Evolutionary conservation across 2,888 invertebrate genomes (phyloP).

Genomic region (Eupithecia inturbata): DNA sequence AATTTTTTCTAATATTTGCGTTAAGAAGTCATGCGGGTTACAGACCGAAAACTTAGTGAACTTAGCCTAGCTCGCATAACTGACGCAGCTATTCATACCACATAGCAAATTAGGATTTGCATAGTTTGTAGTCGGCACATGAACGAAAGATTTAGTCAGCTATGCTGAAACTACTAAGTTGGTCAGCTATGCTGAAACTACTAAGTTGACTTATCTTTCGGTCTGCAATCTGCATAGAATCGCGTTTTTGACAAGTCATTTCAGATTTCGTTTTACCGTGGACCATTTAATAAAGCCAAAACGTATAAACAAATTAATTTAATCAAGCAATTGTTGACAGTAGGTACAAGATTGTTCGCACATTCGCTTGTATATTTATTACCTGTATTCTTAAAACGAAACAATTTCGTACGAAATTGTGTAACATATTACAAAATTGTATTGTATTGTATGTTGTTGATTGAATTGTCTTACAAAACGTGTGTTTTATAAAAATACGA

Average conservation of each 20-base stretch:
- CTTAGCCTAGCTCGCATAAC: too few relatives aligned
- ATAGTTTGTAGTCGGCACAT: neutral
- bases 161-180: too few relatives aligned
- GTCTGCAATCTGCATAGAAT: neutral
- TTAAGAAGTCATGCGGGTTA: neutral
- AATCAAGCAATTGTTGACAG: neutral
- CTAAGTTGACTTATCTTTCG: neutral
- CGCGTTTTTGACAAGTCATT: neutral
- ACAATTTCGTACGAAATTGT: neutral
- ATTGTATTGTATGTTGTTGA: too few relatives aligned
- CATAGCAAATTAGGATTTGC: neutral
- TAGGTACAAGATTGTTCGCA: conserved; percentile 1
- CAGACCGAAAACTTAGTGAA: neutral
- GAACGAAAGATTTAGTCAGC: neutral
- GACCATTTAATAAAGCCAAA: neutral
- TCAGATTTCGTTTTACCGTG: neutral
- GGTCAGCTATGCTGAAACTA: neutral
- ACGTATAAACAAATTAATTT: neutral
- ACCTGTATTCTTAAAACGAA: neutral
- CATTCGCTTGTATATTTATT: neutral
- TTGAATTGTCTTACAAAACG: neutral
- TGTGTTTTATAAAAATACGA: neutral
- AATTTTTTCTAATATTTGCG: neutral
- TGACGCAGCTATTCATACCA: neutral
- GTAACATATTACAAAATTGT: neutral